These are phyloP conservation scores for Dromococcyx pavoninus DNA, from an alignment of 2,797 vertebrate species.

Conservation along the genomic window DNA sequence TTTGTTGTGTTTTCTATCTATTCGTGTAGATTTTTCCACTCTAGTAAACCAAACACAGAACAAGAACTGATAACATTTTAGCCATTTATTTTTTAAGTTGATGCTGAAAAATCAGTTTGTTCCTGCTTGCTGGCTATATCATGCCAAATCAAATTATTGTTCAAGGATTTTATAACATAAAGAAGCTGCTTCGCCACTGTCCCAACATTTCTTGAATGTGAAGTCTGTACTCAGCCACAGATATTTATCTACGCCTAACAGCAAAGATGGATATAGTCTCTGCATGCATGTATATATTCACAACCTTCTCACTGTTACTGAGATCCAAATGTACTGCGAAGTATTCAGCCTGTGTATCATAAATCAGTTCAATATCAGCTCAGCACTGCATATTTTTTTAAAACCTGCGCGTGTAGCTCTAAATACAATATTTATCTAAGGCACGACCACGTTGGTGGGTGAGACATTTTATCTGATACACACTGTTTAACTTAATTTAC, in stretches of 20 bases:
- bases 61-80: slow-evolving; percentile 42
- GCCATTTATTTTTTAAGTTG: slow-evolving; percentile 18
- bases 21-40: slow-evolving; percentile 14
- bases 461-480: background rate
- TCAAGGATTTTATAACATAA: background rate
- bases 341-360: background rate
- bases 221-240: background rate
- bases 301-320: background rate
- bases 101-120: background rate
- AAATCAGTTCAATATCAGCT: slow-evolving; percentile 30
- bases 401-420: background rate
- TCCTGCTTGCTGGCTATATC: background rate
- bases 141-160: background rate
- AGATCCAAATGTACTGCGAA: background rate
- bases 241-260: background rate
- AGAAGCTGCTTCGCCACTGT: background rate
- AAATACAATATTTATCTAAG: slow-evolving; percentile 18
- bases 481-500: slow-evolving; percentile 21
- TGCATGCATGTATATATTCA: background rate
- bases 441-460: background rate
- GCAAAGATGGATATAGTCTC: background rate
- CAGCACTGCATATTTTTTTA: background rate
- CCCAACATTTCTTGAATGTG: background rate
- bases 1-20: slow-evolving; percentile 35
- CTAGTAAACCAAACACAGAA: background rate